Percentiles rank a stretch among this genome's conserved stretches.
These are phyloP conservation scores for Holacanthella duospinosa DNA, from an alignment of 2,888 invertebrate genomes.

Conservation along the genomic window DNA sequence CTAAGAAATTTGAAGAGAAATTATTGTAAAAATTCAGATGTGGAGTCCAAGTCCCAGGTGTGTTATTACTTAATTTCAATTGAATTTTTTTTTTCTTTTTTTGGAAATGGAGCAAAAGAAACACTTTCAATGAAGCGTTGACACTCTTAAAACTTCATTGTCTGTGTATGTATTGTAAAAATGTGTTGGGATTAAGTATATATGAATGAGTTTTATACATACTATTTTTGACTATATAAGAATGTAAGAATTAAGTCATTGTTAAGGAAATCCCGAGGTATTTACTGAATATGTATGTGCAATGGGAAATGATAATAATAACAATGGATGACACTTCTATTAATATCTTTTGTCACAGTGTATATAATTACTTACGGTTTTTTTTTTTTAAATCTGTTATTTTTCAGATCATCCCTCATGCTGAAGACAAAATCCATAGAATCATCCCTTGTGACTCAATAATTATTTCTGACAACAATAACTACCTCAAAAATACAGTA, in stretches of 20 bases:
- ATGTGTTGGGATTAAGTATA: background rate
- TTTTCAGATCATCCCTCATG: background rate
- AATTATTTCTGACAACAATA: background rate
- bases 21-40: background rate
- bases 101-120: no score
- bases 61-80: background rate
- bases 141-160: background rate
- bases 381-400: no score
- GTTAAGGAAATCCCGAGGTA: background rate
- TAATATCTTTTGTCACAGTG: no score
- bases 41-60: conserved; percentile 2
- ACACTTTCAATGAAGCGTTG: no score
- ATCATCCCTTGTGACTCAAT: background rate
- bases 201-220: background rate
- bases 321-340: background rate
- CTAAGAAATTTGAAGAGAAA: background rate
- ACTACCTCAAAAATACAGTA: background rate
- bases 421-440: background rate
- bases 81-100: background rate
- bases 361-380: no score
- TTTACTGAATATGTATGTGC: background rate
- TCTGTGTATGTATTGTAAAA: background rate
- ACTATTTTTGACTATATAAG: background rate
- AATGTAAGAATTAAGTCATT: background rate
- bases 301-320: background rate